Percentiles rank a stretch among this genome's conserved stretches.
phyloP scores from a whole-genome alignment of 2,888 invertebrate species.

The Podotricha telesiphe region DNA sequence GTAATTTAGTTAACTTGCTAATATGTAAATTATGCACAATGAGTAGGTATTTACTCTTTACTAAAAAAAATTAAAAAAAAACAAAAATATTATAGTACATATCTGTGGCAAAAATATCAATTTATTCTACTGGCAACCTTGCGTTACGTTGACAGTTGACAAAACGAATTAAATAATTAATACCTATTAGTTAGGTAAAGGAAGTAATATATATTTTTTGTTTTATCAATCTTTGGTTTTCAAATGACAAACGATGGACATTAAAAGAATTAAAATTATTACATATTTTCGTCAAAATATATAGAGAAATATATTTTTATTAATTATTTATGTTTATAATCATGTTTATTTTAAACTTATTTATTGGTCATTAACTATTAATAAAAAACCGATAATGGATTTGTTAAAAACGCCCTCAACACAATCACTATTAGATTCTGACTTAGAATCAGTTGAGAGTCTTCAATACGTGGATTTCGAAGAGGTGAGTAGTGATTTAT shows the following conservation, averaged over 20 bases:
- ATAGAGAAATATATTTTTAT: background rate
- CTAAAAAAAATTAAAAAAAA: too few relatives aligned
- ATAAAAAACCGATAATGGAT: conserved; percentile 58
- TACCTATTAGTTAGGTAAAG: background rate
- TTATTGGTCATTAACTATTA: background rate
- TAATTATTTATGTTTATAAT: background rate
- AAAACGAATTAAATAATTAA: background rate
- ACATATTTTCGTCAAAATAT: background rate
- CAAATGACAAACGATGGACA: background rate
- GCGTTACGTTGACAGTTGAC: conserved; percentile 1
- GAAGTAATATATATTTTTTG: background rate
- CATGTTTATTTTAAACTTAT: background rate
- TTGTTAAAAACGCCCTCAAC: conserved; percentile 75
- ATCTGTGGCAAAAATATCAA: too few relatives aligned
- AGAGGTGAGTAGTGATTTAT: conserved; percentile 75
- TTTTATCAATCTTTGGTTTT: background rate
- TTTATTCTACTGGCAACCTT: background rate
- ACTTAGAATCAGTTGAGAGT: conserved; percentile 87
- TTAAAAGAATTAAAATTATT: background rate
- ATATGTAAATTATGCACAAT: too few relatives aligned
- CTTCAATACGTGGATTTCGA: conserved; percentile 87
- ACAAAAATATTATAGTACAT: too few relatives aligned
- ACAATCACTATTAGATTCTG: conserved; percentile 85
- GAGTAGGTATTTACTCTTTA: too few relatives aligned
- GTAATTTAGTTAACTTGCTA: too few relatives aligned